A percentile compares a stretch with the other conserved stretches of the same genome.
phyloP scores from a whole-genome alignment of 2,888 invertebrate genomes.

The Embidobia sp. region DNA sequence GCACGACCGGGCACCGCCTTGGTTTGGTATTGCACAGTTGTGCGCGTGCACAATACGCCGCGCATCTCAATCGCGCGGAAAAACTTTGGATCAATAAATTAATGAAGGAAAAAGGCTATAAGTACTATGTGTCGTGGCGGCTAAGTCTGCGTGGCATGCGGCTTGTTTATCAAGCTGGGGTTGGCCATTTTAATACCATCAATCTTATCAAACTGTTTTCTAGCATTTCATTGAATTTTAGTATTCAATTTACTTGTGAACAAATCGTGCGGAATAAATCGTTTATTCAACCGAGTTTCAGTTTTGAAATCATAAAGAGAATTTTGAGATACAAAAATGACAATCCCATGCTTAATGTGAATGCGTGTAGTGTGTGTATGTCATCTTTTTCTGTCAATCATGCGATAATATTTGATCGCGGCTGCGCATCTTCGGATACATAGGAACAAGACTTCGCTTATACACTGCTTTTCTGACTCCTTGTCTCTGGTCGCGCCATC shows the following conservation, averaged over 20 bases:
- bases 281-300: too few species aligned
- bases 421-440: constrained; percentile 67
- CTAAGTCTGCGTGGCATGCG: constrained; percentile 58
- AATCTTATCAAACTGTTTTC: too few species aligned
- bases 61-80: constrained; percentile 46
- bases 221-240: too few species aligned
- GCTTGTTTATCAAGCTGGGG: constrained; percentile 7
- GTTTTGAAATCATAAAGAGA: too few species aligned
- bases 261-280: too few species aligned
- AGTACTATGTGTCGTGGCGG: constrained; percentile 75
- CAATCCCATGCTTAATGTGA: too few species aligned
- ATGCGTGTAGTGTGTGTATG: constrained; percentile 1
- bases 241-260: too few species aligned
- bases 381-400: constrained; percentile 27
- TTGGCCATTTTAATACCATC: neutral
- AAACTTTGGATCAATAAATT: constrained; percentile 78
- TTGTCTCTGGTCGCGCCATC: constrained; percentile 48
- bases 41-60: too few species aligned
- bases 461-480: constrained; percentile 42
- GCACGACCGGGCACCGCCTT: too few species aligned
- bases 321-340: too few species aligned
- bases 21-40: too few species aligned
- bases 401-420: constrained; percentile 58
- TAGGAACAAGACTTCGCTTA: constrained; percentile 77
- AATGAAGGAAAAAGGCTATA: constrained; percentile 78